These are phyloP conservation scores for Sebastolobus alascanus DNA, from an alignment of 2,797 vertebrate species.

Conservation along the genomic window DNA sequence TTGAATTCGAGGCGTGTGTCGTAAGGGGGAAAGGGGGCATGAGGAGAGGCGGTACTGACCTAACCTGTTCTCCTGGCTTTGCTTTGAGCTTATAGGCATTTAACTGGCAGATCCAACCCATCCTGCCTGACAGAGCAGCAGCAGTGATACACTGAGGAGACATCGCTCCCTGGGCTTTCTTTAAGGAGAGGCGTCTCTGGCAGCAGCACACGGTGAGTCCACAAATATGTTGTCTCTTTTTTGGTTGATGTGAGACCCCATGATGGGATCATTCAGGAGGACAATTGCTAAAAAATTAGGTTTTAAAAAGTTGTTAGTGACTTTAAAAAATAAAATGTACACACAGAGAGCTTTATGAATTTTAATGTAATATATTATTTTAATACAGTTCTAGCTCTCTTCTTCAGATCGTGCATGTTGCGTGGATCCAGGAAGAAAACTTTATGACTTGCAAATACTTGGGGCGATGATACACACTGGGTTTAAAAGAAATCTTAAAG, in stretches of 20 bases:
- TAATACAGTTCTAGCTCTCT: too few relatives aligned
- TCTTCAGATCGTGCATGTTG: neutral
- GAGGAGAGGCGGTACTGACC: constrained; percentile 63
- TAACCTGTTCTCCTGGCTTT: constrained; percentile 82
- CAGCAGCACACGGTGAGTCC: constrained; percentile 71
- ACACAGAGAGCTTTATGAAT: neutral
- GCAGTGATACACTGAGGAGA: constrained; percentile 53
- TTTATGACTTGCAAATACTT: neutral
- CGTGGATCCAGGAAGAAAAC: neutral
- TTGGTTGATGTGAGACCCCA: neutral
- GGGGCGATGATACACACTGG: neutral
- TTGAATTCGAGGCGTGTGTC: constrained; percentile 15
- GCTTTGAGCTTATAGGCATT: constrained; percentile 51
- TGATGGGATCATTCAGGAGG: neutral
- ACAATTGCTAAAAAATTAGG: neutral
- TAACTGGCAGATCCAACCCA: constrained; percentile 56
- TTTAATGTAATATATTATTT: neutral
- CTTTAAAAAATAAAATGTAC: neutral
- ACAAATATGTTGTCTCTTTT: neutral
- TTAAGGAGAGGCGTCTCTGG: constrained; percentile 11
- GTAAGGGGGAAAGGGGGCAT: constrained; percentile 13
- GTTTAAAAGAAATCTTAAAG: neutral
- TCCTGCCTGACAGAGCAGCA: constrained; percentile 62
- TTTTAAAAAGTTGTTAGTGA: neutral
- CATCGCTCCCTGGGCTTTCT: constrained; percentile 39